phyloP scores from a whole-genome alignment of 2,113 vertebrate genomes.

The Limnothrissa miodon region DNA sequence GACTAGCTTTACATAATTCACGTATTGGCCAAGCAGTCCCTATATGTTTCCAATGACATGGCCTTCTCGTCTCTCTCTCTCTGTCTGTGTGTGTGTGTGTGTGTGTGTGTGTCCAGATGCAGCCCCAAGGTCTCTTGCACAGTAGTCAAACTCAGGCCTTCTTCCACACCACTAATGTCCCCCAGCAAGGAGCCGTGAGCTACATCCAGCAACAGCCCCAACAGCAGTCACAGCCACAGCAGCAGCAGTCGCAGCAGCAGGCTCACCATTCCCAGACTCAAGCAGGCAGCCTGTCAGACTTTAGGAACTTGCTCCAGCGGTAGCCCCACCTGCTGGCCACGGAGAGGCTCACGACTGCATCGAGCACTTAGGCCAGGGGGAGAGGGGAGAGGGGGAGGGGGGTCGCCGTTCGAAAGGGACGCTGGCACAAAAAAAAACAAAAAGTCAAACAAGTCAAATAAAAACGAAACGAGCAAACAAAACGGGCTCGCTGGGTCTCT shows the following conservation, averaged over 20 bases:
- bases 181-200: slow-evolving; percentile 66
- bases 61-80: no score
- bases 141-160: slow-evolving; percentile 57
- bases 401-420: slow-evolving; percentile 19
- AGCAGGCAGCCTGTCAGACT: slow-evolving; percentile 70
- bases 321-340: slow-evolving; percentile 55
- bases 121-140: slow-evolving; percentile 66
- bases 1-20: no score
- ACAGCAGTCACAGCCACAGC: slow-evolving; percentile 54
- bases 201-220: slow-evolving; percentile 73
- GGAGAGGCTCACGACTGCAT: slow-evolving; percentile 1
- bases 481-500: neutral
- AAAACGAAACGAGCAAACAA: neutral
- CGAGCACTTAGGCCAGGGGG: neutral
- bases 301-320: slow-evolving; percentile 79
- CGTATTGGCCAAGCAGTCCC: no score
- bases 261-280: slow-evolving; percentile 72
- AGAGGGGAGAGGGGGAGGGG: neutral
- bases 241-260: slow-evolving; percentile 58
- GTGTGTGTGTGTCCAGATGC: slow-evolving; percentile 67
- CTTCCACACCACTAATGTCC: slow-evolving; percentile 66
- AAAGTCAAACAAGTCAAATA: neutral
- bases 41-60: neutral
- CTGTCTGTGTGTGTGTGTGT: slow-evolving; percentile 1
- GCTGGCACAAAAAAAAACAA: slow-evolving; percentile 26